phyloP scores from a whole-genome alignment of 2,888 invertebrate genomes.

The Ischnura elegans region DNA sequence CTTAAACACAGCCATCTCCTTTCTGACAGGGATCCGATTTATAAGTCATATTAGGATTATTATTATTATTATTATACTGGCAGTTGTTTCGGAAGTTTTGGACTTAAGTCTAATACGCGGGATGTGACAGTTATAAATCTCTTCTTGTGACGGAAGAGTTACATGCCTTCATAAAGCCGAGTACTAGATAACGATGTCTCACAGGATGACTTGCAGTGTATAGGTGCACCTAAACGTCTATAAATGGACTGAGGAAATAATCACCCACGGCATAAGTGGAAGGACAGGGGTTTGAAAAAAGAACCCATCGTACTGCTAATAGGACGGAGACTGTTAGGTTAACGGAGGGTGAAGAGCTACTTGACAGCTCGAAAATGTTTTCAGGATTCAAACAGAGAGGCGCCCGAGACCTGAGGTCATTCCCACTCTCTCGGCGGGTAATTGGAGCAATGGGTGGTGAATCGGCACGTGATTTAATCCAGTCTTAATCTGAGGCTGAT shows the following conservation, averaged over 20 bases:
- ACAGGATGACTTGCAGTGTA: background rate
- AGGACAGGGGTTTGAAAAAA: background rate
- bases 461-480: background rate
- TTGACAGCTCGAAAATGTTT: background rate
- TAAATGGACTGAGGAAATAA: background rate
- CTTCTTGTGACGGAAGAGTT: background rate
- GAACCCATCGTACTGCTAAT: no score
- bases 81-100: no score
- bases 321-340: background rate
- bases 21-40: no score
- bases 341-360: background rate
- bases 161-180: background rate
- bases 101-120: no score
- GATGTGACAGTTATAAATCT: no score
- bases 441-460: background rate
- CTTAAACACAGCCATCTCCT: no score
- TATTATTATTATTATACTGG: no score
- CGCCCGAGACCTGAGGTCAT: background rate
- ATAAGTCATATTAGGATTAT: no score
- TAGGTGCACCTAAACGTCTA: no score
- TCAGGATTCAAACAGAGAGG: background rate
- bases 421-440: background rate
- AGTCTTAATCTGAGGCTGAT: slow-evolving; percentile 8
- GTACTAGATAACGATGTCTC: background rate
- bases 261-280: background rate